A percentile compares a stretch with the other conserved stretches of the same genome.
phyloP scores from a whole-genome alignment of 2,888 invertebrate species.

The Pristionchus fissidentatus region DNA sequence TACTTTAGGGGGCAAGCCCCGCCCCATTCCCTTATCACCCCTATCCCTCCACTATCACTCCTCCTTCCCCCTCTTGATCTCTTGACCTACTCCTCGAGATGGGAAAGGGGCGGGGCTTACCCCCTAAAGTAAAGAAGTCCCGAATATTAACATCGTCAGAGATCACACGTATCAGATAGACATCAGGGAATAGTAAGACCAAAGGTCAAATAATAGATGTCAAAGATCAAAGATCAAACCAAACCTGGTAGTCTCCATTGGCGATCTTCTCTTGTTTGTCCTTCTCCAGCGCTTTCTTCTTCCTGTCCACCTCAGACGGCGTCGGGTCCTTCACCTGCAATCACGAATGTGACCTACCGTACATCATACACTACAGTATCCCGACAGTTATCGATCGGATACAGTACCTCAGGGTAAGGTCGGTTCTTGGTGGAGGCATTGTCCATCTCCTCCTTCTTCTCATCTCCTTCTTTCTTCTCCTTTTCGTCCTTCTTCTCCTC shows the following conservation, averaged over 20 bases:
- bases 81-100: too few species aligned
- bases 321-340: constrained; percentile 8
- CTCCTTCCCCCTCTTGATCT: background rate
- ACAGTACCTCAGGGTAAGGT: constrained; percentile 16
- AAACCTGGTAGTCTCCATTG: background rate
- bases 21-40: background rate
- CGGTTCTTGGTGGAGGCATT: constrained; percentile 8
- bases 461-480: background rate
- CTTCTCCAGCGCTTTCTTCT: background rate
- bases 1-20: too few species aligned
- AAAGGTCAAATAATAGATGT: too few species aligned
- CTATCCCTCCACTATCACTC: background rate
- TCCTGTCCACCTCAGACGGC: background rate
- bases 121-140: too few species aligned
- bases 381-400: background rate
- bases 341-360: background rate
- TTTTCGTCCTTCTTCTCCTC: background rate
- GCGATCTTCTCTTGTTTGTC: background rate
- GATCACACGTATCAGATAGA: too few species aligned
- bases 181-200: too few species aligned
- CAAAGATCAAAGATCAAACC: too few species aligned
- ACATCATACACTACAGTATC: background rate
- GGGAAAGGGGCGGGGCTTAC: too few species aligned
- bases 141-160: too few species aligned
- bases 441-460: constrained; percentile 11